Evolutionary conservation across 2,888 invertebrate genomes (phyloP).

Genomic region (Philhelius pedissequus): DNA sequence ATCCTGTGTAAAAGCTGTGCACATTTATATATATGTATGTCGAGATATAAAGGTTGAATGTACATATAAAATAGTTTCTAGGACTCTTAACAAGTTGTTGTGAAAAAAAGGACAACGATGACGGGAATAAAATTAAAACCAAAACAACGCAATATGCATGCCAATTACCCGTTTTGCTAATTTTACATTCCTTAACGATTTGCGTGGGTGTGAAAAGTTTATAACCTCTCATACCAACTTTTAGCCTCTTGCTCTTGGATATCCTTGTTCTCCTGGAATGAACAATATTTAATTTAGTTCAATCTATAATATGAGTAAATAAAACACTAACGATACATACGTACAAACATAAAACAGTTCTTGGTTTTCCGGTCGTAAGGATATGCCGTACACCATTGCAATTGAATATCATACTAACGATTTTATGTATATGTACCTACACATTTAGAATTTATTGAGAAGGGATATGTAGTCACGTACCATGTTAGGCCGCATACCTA

Average conservation of each 20-base stretch:
- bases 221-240: too few relatives aligned
- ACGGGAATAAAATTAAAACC: not conserved
- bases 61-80: not conserved
- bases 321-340: conserved; percentile 41
- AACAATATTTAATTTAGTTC: conserved; percentile 64
- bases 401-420: conserved; percentile 28
- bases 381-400: not conserved
- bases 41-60: not conserved
- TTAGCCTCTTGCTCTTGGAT: not conserved
- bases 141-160: conserved; percentile 45
- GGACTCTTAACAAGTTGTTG: not conserved
- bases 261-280: conserved; percentile 8
- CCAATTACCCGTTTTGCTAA: conserved; percentile 58
- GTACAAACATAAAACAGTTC: not conserved
- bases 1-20: not conserved
- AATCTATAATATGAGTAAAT: conserved; percentile 34
- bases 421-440: not conserved
- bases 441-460: not conserved
- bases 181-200: conserved; percentile 60
- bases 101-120: not conserved
- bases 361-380: not conserved
- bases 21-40: not conserved
- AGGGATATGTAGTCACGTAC: conserved; percentile 48
- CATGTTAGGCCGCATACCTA: conserved; percentile 6
- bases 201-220: conserved; percentile 9